Evolutionary conservation across 2,113 vertebrate species (phyloP).

Genomic region (Seriola aureovittata): DNA sequence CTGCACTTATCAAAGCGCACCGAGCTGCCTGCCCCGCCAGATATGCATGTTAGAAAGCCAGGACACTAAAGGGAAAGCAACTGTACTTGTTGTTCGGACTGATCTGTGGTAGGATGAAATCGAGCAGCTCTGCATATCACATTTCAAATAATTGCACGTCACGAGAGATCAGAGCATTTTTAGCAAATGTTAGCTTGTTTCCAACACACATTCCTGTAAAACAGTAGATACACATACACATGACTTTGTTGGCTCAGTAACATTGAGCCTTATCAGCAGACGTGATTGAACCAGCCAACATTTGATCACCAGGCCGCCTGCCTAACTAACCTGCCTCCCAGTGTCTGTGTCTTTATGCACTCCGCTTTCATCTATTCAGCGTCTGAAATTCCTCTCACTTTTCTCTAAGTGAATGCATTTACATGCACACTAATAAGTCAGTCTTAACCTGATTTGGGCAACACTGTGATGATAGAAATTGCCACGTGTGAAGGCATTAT

Average conservation of each 20-base stretch:
- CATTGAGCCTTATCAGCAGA: background rate
- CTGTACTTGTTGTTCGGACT: background rate
- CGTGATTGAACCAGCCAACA: background rate
- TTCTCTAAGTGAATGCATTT: constrained; percentile 8
- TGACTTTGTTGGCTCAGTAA: background rate
- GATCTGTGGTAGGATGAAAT: background rate
- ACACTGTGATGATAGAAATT: constrained; percentile 30
- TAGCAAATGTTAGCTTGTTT: background rate
- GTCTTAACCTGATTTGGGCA: constrained; percentile 51
- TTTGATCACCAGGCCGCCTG: background rate
- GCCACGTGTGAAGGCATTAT: constrained; percentile 43
- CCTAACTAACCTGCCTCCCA: constrained; percentile 10
- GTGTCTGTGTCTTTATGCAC: constrained; percentile 6
- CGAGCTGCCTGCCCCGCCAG: background rate
- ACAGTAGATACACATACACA: background rate
- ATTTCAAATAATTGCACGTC: constrained; percentile 29
- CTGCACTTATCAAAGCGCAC: constrained; percentile 32
- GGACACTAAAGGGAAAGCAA: background rate
- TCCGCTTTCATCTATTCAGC: constrained; percentile 1
- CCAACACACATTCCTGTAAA: background rate
- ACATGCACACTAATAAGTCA: constrained; percentile 28
- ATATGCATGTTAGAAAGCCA: background rate
- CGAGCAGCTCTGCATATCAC: constrained; percentile 2
- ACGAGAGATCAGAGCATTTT: background rate
- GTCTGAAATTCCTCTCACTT: constrained; percentile 27